Evolutionary conservation across 1,140 invertebrate species (phyloP), one percentile per base, ranked within the genome.

Genomic region (Zophobas atratus): DNA sequence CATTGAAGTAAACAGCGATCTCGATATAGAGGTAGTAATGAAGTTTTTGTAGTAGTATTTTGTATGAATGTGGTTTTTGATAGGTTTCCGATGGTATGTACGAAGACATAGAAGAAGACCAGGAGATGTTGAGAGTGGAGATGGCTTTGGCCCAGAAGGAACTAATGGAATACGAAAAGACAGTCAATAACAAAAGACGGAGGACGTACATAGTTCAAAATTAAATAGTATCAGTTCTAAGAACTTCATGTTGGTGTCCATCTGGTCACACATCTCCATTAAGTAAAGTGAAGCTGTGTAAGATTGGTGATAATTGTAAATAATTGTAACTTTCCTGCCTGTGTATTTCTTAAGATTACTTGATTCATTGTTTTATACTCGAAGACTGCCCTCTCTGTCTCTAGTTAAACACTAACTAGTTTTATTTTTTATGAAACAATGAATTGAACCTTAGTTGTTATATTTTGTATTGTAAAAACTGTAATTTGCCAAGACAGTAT

Each of bases 101-200:
- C 70, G 83, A 86, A 57, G 83, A 84, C 38, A 80, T 84, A 20
- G 85, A 84, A 67, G 82, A 85, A 39, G 84, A 84, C 53, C 81
- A 85, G 39, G 81, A 84, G 78, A 78, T 85, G 55, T 76, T 86
- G 3, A 80, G 83, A 80, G 81, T 85, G 63, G 84, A 86, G 77
- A 84, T 87, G 83, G 86, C 82, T n/a, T 70, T 87, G 49, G 86
- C 85, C 5, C 85, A 86, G 77, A 84, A 86, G 75, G 85, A 86
- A 57, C 80, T 86, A 2, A 76, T 86, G 48, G 83, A 85, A 51
- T 86, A 86, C 72, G 85, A 84, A 77, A 83, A 80, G 53, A 81
- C 82, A 6, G n/a, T 81, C 8, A 82, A 80, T 36, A 84, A 81
- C 38, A 84, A 84, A 57, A 77, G 82, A 76, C 77, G 84, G 77